Conservation (phyloP, 2,113 vertebrate species). For the Thalassarche chlororhynchos region DNA sequence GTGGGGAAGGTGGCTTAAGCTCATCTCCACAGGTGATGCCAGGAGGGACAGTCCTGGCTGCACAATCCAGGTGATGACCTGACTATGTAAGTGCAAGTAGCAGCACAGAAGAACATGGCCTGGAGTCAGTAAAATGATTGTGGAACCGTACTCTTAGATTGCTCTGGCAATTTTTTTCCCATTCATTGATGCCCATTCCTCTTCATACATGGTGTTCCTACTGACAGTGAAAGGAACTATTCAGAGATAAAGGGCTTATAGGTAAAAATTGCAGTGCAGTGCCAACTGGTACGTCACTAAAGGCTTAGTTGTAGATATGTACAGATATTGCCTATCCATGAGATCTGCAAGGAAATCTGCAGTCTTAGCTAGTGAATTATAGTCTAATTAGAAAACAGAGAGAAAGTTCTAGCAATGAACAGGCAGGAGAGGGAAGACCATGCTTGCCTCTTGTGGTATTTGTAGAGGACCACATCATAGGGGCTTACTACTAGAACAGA, state of each 20-base stretch:
- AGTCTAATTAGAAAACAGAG: neutral
- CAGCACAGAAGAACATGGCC: neutral
- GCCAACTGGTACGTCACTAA: neutral
- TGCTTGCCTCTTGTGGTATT: neutral
- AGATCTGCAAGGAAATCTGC: neutral
- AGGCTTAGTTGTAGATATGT: neutral
- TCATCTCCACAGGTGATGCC: neutral
- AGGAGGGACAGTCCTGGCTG: neutral
- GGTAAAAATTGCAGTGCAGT: neutral
- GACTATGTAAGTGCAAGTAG: neutral
- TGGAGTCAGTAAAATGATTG: neutral
- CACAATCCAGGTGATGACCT: neutral
- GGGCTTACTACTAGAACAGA: neutral
- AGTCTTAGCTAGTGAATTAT: neutral
- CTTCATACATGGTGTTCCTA: neutral
- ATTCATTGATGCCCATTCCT: neutral
- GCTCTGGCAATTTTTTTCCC: neutral
- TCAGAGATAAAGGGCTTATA: neutral
- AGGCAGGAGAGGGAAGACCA: neutral
- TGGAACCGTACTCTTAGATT: neutral
- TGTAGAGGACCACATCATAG: neutral
- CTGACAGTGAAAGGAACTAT: neutral
- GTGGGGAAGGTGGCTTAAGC: neutral
- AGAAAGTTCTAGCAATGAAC: neutral
- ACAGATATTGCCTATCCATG: neutral